Base-by-base conservation (phyloP, 2,113 vertebrate species). In the Grus americana region DNA sequence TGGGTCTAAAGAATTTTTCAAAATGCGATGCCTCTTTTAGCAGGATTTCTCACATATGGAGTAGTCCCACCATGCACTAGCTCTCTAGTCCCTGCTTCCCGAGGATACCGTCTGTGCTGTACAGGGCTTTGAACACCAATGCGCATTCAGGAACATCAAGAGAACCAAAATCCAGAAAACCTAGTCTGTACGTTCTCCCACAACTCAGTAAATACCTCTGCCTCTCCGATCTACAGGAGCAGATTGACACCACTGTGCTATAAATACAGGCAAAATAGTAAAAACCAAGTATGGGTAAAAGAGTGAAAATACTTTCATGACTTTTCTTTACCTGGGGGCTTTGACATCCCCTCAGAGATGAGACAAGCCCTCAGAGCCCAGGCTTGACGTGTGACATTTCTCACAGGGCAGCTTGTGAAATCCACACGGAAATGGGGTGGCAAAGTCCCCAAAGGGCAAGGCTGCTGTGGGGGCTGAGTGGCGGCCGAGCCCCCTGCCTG, bases 401-500 rank as follows among this genome's bases (percentile, higher is more conserved):
- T 72, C 62, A 34, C 23, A 52, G 74, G 62, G 54, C 79, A 72
- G 81, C 81, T 27, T 34, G 74, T 6, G 58, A 72, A 57, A 57
- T 10, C 49, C 88, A 16, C 3, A 2, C 54, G n/a, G 32, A 38
- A 42, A 7, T 1, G 3, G 57, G 26, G 29, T 3, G 44, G 30
- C n/a, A 16, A 42, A 79, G 14, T 0, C 10, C 63, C 50, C 2
- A 5, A 0, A 0, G 11, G 70, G 21, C 15, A 22, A 26, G 23
- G 75, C 46, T 22, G 52, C 27, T 0, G 2, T 1, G 3, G 23
- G 10, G 18, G 50, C 21, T 6, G n/a, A 44, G 54, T 2, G 2
- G 19, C 2, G 19, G 11, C 81, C 3, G 1, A 42, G 62, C 1
- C 24, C 24, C 29, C 27, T 0, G 6, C 26, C n/a, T 2, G 2